Evolutionary conservation across 2,797 vertebrate genomes (phyloP), one percentile per base, ranked within the genome.

Genomic region (Synaphobranchus kaupii): DNA sequence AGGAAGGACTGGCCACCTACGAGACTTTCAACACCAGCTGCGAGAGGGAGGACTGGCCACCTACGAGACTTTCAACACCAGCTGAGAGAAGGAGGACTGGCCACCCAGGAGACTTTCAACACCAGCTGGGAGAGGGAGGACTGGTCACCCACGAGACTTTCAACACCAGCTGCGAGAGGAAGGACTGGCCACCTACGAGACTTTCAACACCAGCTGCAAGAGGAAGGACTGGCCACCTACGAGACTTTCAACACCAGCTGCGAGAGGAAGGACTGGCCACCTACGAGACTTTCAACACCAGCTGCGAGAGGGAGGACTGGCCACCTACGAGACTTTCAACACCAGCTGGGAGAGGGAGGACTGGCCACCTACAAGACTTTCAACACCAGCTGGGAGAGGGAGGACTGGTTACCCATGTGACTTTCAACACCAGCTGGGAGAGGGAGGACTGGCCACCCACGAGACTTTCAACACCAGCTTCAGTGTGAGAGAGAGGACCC

Each of bases 161-260:
- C 58, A 60, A 60, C 17, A 22, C 58, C 58, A 60, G 4, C 58
- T 60, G 7, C 7, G 12, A 54, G 52, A 20, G 2, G 13, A 13
- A 54, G 8, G 17, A 58, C 56, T 71, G 28, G 34, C 39, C 71
- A 39, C 31, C 71, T 31, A 44, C 3, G 5, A 34, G 39, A 20
- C 68, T 78, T 76, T 76, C 31, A 78, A 20, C 63, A 66, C 63
- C 63, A 66, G 63, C 63, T 66, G n/a, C 63, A 22, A 66, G 68
- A 12, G 68, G 12, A 1, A 71, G 12, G 12, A 71, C 68, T 1
- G 28, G n/a, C 12, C 68, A 28, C 13, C 9, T 8, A 34, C 12
- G 34, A 71, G 68, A 15, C 12, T 31, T 71, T 34, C 28, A 71
- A 8, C 63, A 28, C n/a, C 63, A 28, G 25, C 56, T n/a, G 13